Evolutionary conservation across 2,113 vertebrate species (phyloP), one percentile per base, ranked within the genome.

Genomic region (Triplophysa tibetana): DNA sequence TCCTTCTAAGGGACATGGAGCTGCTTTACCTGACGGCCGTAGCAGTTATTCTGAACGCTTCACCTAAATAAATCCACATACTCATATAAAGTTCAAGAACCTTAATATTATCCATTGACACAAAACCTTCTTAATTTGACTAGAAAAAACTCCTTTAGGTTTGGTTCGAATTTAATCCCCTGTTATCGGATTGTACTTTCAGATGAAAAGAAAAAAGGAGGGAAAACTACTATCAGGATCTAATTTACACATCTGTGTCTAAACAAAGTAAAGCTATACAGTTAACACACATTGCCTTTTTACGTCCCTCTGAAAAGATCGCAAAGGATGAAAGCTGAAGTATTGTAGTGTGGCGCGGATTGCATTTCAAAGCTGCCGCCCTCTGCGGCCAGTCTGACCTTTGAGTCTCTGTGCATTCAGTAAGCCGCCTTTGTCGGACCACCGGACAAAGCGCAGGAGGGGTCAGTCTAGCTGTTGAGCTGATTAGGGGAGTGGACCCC

Each of bases 401-500:
- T 78, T 79, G 45, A 78, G 33, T 73, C 83, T 86, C 82, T 80
- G 79, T 85, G 41, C 23, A 89, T 93, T 92, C 87, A 90, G 81
- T 14, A 0, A 66, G 69, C 63, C 62, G 81, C 82, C 85, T 91
- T 92, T 90, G 86, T 91, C 83, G 75, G 63, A 65, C 80, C 82
- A 80, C 85, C 84, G 89, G 86, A 93, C 91, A 94, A 93, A 92
- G 87, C 82, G 66, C 83, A 33, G 81, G 81, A 75, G 83, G 90
- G 90, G 85, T 81, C 81, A 48, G 75, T 87, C 89, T 81, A 50
- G 89, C 88, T 86, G 77, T 84, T 91, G 90, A 92, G 89, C 90
- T 88, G 89, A 92, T 91, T 92, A 91, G 75, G 70, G 87, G 87
- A 88, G 88, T 82, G 79, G 83, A 82, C 85, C 83, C 89, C 66